Evolutionary conservation across 2,888 invertebrate species (phyloP).

Genomic region (Drosophila anomalipes): DNA sequence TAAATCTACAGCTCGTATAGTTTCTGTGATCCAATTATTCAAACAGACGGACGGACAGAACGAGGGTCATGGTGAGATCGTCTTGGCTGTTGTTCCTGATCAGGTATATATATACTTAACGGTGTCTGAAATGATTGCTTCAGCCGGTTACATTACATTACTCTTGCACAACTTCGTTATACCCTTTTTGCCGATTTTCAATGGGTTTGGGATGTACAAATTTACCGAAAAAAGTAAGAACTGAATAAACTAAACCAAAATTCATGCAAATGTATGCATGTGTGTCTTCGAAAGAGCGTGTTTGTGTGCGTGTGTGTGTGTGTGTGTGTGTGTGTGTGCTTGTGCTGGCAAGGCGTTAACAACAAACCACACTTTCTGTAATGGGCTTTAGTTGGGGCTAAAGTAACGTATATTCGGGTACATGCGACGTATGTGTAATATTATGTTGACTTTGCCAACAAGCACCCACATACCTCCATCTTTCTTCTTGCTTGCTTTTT

Average conservation of each 20-base stretch:
- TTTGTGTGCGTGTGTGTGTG: neutral
- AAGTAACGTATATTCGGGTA: constrained; percentile 38
- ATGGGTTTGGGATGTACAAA: neutral
- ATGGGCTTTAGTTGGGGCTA: constrained; percentile 58
- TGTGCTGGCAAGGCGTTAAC: constrained; percentile 65
- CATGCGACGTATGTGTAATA: constrained; percentile 55
- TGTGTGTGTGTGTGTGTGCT: constrained; percentile 6
- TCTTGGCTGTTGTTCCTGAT: neutral
- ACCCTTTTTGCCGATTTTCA: neutral
- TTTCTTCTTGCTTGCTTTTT: neutral
- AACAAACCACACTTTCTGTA: constrained; percentile 74
- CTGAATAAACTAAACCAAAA: constrained; percentile 57
- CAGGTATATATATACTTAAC: neutral
- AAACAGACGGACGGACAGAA: neutral
- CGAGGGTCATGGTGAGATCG: neutral
- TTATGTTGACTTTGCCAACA: constrained; percentile 68
- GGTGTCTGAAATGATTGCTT: neutral
- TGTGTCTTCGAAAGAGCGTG: neutral
- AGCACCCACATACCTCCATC: constrained; percentile 36
- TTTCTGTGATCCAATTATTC: neutral
- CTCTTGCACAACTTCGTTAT: neutral
- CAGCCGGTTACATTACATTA: neutral
- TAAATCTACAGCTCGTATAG: neutral
- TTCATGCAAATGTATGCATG: constrained; percentile 38
- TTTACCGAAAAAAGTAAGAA: constrained; percentile 17